Evolutionary conservation across 1,140 invertebrate genomes (phyloP).

Genomic region (Drosophila neocordata): DNA sequence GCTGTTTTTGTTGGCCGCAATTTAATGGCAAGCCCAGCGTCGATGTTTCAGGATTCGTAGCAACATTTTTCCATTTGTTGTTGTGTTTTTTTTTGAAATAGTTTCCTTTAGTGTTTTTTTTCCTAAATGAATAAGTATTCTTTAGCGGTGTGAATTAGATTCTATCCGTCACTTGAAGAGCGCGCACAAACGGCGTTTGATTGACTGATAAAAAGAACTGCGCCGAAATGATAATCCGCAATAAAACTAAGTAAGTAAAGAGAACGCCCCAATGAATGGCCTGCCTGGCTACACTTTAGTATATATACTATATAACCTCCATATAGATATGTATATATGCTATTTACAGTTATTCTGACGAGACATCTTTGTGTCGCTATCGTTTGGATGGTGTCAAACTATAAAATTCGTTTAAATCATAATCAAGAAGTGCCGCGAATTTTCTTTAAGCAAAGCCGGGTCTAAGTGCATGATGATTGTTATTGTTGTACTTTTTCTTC

Average conservation of each 20-base stretch:
- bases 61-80: conserved; percentile 36
- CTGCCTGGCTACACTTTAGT: conserved; percentile 51
- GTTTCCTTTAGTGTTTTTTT: not conserved
- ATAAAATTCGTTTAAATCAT: conserved; percentile 79
- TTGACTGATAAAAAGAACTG: conserved; percentile 79
- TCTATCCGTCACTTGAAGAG: conserved; percentile 61
- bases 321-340: conserved; percentile 21
- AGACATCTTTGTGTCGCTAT: conserved; percentile 22
- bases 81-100: not conserved
- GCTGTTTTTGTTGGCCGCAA: not conserved
- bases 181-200: conserved; percentile 58
- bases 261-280: conserved; percentile 61
- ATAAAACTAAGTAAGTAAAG: conserved; percentile 46
- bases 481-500: conserved; percentile 11
- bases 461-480: conserved; percentile 26
- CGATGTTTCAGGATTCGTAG: not conserved
- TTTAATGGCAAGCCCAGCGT: conserved; percentile 29
- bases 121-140: not conserved
- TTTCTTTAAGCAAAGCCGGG: conserved; percentile 37
- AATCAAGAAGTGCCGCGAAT: conserved; percentile 63
- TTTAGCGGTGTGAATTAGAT: conserved; percentile 30
- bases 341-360: conserved; percentile 28
- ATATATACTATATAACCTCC: conserved; percentile 58
- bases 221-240: conserved; percentile 63
- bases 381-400: conserved; percentile 40